Base-by-base conservation (phyloP, 2,797 vertebrate species). In the Centroberyx gerrardi region DNA sequence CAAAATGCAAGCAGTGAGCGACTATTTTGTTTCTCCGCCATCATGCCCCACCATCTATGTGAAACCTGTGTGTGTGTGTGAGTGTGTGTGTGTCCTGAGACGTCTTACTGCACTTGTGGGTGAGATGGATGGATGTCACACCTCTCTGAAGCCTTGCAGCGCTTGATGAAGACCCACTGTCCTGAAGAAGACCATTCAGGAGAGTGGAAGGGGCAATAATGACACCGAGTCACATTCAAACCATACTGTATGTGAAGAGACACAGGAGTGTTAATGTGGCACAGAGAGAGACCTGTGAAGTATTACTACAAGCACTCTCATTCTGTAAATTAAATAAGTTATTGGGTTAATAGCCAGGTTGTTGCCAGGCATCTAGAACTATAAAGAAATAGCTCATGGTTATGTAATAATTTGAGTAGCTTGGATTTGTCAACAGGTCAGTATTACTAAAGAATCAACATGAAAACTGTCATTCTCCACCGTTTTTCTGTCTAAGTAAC, bases 161-260 rank as follows among this genome's bases (percentile, higher is more conserved):
- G 33, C 33, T 18, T 29, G 29, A 29, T 54, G 52, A 54, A 27
- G 52, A 54, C 27, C 2, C 49, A 3, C 49, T 52, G 51, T 64
- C 17, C 15, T 51, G 18, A 36, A 9, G 48, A 18, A 51, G 14
- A 36, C n/a, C 63, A 33, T 62, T 22, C 44, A 28, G 22, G n/a
- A 40, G 13, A 29, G 17, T 14, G 22, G 40, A 38, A 60, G 55
- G 29, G 59, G 58, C 68, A 70, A 22, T 17, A 56, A 68, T 68
- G 36, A 56, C 38, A 17, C 36, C 33, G n/a, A 31, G 31, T n/a
- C 29, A 5, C 44, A 14, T 64, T 64, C 28, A 64, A 29, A 18
- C 13, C 36, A n/a, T n/a, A n/a, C n/a, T n/a, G 27, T 22, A 36
- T 36, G 33, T 36, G 33, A 36, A 36, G 33, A 36, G 33, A 36